Conservation (phyloP, 2,113 vertebrate species). For the Penelope pileata region DNA sequence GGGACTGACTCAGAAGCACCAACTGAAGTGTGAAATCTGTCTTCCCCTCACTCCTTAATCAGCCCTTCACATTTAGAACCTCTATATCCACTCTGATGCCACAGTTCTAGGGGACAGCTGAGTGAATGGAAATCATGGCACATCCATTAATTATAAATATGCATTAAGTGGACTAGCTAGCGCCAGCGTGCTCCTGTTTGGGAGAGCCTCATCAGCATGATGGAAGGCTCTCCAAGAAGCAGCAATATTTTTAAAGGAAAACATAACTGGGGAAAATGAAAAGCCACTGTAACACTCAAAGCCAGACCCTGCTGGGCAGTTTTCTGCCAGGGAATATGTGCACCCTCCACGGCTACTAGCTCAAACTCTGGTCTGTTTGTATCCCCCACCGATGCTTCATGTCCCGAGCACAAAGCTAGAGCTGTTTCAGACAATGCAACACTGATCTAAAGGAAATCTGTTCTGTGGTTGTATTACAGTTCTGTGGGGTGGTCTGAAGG, state of each 20-base stretch:
- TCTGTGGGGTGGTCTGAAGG: background rate
- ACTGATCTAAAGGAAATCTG: background rate
- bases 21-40: constrained; percentile 38
- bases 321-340: background rate
- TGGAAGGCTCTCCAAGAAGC: background rate
- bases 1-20: background rate
- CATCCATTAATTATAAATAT: constrained; percentile 18
- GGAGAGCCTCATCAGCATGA: background rate
- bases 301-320: background rate
- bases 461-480: background rate
- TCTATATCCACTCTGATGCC: background rate
- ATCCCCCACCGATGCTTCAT: background rate
- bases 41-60: constrained; percentile 17
- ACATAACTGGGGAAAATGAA: background rate
- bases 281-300: background rate
- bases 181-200: background rate
- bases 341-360: background rate
- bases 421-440: background rate
- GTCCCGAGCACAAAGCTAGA: background rate
- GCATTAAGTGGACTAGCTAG: background rate
- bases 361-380: background rate
- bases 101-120: background rate
- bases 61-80: constrained; percentile 1
- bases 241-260: background rate
- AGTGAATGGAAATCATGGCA: background rate